A percentile compares a stretch with the other conserved stretches of the same genome.
Evolutionary conservation across 2,113 vertebrate species (phyloP).

Genomic region (Microcebus ravelobensis): DNA sequence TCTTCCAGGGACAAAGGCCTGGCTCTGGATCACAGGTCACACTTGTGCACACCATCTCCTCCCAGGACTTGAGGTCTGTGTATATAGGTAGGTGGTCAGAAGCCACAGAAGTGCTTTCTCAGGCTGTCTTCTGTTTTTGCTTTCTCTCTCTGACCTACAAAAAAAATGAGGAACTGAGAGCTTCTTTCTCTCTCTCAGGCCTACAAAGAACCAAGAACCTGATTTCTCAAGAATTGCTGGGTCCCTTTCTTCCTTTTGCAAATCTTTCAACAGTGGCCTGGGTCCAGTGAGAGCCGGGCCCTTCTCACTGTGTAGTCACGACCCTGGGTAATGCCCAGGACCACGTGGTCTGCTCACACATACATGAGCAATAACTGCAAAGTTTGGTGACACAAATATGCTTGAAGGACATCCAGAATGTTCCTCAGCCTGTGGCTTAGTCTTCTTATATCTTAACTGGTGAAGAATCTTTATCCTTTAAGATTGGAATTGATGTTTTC

Average conservation of each 20-base stretch:
- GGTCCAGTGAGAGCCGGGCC: background rate
- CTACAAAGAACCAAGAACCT: background rate
- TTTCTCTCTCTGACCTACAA: background rate
- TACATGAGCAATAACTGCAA: background rate
- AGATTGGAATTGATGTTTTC: background rate
- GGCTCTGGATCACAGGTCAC: background rate
- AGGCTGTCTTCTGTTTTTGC: background rate
- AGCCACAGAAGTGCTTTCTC: background rate
- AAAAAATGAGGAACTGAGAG: background rate
- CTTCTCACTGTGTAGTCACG: background rate
- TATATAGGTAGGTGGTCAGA: background rate
- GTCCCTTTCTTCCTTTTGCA: background rate
- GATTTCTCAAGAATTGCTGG: background rate
- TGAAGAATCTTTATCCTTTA: background rate
- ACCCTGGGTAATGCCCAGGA: background rate
- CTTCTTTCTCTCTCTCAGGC: background rate
- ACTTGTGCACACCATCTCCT: background rate
- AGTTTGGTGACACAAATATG: fast-evolving
- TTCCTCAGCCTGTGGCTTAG: background rate
- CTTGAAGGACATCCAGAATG: background rate
- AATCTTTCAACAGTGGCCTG: background rate
- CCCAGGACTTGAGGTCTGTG: background rate
- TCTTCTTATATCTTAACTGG: background rate
- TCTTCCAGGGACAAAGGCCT: background rate
- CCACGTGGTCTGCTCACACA: too few relatives aligned